Conservation (phyloP, 2,113 vertebrate species). For the Corythornis madagascariensis region DNA sequence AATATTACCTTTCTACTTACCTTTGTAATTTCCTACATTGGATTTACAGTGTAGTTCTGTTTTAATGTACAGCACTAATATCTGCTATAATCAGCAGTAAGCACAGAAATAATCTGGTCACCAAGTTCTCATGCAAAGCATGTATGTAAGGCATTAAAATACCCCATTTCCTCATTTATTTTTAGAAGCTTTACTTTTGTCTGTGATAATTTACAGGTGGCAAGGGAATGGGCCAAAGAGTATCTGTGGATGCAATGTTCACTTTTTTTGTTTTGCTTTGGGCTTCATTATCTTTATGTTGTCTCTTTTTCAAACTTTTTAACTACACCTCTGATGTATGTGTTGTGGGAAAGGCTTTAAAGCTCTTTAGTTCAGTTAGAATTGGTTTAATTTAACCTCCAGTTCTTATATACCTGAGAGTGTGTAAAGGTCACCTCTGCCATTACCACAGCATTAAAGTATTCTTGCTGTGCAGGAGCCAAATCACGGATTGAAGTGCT, state of each 20-base stretch:
- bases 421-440: conserved; percentile 46
- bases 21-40: background rate
- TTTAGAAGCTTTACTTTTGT: background rate
- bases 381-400: background rate
- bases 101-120: background rate
- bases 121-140: background rate
- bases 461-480: background rate
- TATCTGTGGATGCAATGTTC: background rate
- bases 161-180: background rate
- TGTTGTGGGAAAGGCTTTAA: background rate
- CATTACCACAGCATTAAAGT: background rate
- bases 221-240: no score
- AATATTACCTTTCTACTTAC: background rate
- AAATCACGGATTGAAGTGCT: background rate
- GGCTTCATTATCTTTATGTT: background rate
- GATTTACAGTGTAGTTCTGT: background rate
- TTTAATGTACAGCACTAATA: background rate
- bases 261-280: background rate
- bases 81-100: background rate
- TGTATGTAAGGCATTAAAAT: background rate
- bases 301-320: background rate
- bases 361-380: background rate
- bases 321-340: accelerated
- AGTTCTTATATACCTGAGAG: background rate
- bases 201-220: background rate